These are phyloP conservation scores for Euspilapteryx auroguttella DNA, from an alignment of 2,888 invertebrate genomes.

Conservation along the genomic window DNA sequence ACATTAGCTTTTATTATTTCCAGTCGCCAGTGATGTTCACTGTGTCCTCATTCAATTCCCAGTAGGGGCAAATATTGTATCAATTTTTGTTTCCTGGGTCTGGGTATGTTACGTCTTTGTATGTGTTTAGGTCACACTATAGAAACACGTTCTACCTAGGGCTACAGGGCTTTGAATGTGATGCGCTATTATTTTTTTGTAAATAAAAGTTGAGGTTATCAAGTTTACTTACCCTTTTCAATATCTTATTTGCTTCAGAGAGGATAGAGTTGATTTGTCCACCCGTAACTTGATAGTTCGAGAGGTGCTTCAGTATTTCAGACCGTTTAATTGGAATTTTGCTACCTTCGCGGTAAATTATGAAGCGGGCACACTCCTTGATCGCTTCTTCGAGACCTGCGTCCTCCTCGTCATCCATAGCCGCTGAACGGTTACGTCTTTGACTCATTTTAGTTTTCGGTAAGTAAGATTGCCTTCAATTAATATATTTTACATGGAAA, in stretches of 20 bases:
- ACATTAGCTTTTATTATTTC: no score
- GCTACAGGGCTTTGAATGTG: no score
- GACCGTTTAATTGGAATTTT: slow-evolving; percentile 36
- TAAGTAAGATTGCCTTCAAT: neutral
- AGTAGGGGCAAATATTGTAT: no score
- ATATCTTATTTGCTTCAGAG: slow-evolving; percentile 21
- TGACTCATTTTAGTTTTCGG: neutral
- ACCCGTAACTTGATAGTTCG: slow-evolving; percentile 17
- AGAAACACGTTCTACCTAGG: no score
- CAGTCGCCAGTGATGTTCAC: no score
- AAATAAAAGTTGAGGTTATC: no score
- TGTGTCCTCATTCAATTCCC: no score
- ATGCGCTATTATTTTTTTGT: no score
- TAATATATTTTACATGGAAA: neutral
- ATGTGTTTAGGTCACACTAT: no score
- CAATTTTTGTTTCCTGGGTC: no score
- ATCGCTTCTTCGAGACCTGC: slow-evolving; percentile 16
- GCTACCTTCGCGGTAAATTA: slow-evolving; percentile 36
- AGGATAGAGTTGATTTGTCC: slow-evolving; percentile 21
- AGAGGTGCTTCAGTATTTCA: slow-evolving; percentile 32
- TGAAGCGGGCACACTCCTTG: slow-evolving; percentile 34
- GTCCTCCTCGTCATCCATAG: slow-evolving; percentile 9
- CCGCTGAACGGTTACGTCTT: neutral
- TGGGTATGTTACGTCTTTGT: no score
- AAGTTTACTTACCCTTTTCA: slow-evolving; percentile 15